These are phyloP conservation scores for Plectropomus leopardus DNA, from an alignment of 2,113 vertebrate species.

Conservation along the genomic window DNA sequence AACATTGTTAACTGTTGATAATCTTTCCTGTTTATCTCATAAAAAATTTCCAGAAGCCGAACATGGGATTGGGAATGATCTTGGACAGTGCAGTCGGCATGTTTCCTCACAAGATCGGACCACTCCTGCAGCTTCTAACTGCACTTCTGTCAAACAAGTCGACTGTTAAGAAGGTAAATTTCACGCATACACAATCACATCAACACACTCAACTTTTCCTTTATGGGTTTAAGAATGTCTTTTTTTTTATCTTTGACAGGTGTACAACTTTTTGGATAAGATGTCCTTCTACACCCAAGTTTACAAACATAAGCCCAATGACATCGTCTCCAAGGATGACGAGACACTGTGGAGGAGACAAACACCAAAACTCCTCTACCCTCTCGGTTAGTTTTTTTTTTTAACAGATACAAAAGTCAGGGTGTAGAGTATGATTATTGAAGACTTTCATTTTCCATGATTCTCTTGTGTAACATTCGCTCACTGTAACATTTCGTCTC, in stretches of 20 bases:
- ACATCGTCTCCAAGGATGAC: conserved; percentile 93
- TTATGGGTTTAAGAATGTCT: not conserved
- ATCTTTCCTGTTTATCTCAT: not conserved
- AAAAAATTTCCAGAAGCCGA: conserved; percentile 87
- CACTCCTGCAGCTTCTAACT: conserved; percentile 93
- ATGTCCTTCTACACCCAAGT: conserved; percentile 97
- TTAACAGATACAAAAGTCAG: not conserved
- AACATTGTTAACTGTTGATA: not conserved
- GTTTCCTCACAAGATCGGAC: conserved; percentile 94
- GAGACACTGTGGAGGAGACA: conserved; percentile 95
- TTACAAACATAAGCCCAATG: conserved; percentile 93
- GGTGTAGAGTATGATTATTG: no score
- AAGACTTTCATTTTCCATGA: no score
- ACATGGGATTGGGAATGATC: conserved; percentile 94
- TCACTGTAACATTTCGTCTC: rapidly evolving
- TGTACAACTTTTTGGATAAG: conserved; percentile 97
- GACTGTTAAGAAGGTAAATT: conserved; percentile 93
- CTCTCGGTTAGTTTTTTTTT: conserved; percentile 87
- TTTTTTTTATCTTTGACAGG: conserved; percentile 79
- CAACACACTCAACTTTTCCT: not conserved
- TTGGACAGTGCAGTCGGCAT: conserved; percentile 94
- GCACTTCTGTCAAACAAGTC: conserved; percentile 95
- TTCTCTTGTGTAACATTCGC: not conserved
- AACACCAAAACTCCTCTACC: conserved; percentile 93
- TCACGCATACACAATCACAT: not conserved